Percentiles rank a stretch among this genome's conserved stretches.
Conservation (phyloP, 2,797 vertebrate species). For the Tapirus indicus region DNA sequence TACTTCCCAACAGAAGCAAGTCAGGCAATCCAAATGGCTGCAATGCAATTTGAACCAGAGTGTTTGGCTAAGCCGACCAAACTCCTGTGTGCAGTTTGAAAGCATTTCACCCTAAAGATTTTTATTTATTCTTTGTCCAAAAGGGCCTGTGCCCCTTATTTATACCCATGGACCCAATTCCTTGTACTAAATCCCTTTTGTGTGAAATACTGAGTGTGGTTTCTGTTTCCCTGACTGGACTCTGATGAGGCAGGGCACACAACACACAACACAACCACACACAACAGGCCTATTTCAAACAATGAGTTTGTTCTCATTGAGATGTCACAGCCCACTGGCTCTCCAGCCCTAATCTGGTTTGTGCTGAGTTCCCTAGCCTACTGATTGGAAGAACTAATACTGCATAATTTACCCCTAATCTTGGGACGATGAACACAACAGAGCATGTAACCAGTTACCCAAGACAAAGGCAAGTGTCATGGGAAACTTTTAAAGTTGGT, state of each 20-base stretch:
- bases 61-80: constrained; percentile 20
- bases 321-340: neutral
- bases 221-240: neutral
- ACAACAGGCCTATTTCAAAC: neutral
- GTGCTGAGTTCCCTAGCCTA: constrained; percentile 23
- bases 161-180: neutral
- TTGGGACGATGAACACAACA: neutral
- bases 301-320: neutral
- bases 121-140: neutral
- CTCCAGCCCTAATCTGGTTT: neutral
- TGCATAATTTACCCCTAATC: constrained; percentile 5
- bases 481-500: constrained; percentile 79
- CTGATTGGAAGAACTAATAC: constrained; percentile 55
- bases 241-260: neutral
- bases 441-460: constrained; percentile 73
- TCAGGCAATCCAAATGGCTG: constrained; percentile 28
- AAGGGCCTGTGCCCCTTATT: neutral
- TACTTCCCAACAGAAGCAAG: constrained; percentile 43
- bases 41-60: constrained; percentile 40
- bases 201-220: neutral
- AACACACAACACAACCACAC: neutral
- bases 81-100: neutral
- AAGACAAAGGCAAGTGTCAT: constrained; percentile 76
- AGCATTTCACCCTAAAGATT: neutral
- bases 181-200: neutral